These are phyloP conservation scores for Brachyopa scutellaris DNA, from an alignment of 2,888 invertebrate genomes.

Conservation along the genomic window DNA sequence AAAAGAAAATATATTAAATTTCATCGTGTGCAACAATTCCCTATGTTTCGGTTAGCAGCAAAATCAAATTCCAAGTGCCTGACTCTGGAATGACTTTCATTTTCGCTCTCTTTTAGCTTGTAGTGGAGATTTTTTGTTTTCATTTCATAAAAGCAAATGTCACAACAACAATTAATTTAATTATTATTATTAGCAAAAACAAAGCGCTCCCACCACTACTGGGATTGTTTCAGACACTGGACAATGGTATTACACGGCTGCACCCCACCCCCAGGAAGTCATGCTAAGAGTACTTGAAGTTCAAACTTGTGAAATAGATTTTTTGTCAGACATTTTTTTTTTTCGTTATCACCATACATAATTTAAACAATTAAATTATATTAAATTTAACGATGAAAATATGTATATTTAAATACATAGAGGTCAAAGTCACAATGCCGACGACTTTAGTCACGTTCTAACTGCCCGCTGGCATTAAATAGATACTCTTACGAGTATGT, in stretches of 20 bases:
- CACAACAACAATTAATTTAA: slow-evolving; percentile 1
- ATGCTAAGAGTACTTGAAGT: too few relatives aligned
- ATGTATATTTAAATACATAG: too few relatives aligned
- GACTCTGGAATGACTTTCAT: not conserved
- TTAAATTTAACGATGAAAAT: too few relatives aligned
- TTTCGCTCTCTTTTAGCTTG: not conserved
- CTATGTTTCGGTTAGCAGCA: not conserved
- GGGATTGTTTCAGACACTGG: too few relatives aligned
- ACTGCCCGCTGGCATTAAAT: not conserved
- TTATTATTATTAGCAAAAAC: not conserved
- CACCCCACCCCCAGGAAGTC: too few relatives aligned
- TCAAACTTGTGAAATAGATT: too few relatives aligned
- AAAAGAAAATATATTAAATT: slow-evolving; percentile 16
- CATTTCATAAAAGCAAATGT: not conserved
- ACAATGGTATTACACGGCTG: too few relatives aligned
- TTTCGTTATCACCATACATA: too few relatives aligned
- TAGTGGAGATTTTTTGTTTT: not conserved
- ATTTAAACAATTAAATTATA: too few relatives aligned
- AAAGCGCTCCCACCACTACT: too few relatives aligned
- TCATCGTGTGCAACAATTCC: slow-evolving; percentile 11
- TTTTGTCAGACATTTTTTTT: too few relatives aligned
- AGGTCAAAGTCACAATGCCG: not conserved
- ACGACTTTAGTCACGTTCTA: slow-evolving; percentile 9
- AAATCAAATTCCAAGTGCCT: not conserved
- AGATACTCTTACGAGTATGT: too few relatives aligned